phyloP scores from a whole-genome alignment of 1,140 invertebrate genomes.

The Microplitis mediator region DNA sequence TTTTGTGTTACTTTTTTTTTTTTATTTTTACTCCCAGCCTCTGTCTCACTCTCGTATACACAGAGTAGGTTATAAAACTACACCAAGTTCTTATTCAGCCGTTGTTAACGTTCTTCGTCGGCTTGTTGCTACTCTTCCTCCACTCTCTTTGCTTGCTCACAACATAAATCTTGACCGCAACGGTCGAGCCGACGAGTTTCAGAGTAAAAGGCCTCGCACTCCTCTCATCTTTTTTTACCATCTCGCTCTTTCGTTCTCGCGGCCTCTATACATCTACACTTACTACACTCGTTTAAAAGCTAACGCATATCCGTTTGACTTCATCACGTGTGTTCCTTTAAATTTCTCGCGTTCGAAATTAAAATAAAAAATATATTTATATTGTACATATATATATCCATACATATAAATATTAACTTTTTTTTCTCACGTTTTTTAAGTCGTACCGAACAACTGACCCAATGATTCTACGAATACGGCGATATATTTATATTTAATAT shows the following conservation, averaged over 20 bases:
- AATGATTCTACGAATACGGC: no score
- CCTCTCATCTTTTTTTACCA: background rate
- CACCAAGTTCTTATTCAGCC: background rate
- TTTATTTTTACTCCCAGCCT: background rate
- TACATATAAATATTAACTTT: no score
- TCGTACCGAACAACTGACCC: no score
- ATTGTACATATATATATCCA: no score
- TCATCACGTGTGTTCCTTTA: background rate
- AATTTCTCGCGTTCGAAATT: background rate
- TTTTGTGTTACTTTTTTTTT: background rate
- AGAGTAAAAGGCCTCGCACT: constrained; percentile 11
- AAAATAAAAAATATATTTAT: no score
- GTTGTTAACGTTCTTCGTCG: no score
- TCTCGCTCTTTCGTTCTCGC: background rate
- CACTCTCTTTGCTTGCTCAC: constrained; percentile 1
- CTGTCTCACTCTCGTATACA: background rate
- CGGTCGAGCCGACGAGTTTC: constrained; percentile 8
- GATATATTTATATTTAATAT: no score
- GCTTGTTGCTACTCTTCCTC: background rate
- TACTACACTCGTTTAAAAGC: background rate
- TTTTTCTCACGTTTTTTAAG: no score
- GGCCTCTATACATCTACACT: background rate
- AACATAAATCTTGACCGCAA: constrained; percentile 22
- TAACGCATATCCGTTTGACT: constrained; percentile 1
- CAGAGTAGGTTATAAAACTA: background rate